These are phyloP conservation scores for Aleiodes testaceus DNA, from an alignment of 2,888 invertebrate genomes.

Conservation along the genomic window DNA sequence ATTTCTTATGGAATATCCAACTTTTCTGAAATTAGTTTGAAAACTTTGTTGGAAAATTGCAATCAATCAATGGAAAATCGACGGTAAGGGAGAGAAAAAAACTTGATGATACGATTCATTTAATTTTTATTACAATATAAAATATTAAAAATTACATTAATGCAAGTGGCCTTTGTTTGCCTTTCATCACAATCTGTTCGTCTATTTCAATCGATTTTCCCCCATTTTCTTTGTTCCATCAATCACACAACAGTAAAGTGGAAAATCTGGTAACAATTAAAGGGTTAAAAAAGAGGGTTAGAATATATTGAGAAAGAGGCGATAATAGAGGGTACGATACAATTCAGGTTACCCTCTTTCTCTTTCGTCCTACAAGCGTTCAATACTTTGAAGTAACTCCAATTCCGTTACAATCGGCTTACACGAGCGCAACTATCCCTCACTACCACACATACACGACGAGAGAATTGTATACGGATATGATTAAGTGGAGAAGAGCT, in stretches of 20 bases:
- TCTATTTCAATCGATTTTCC: too few relatives aligned
- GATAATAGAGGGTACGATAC: slow-evolving; percentile 9
- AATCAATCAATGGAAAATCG: too few relatives aligned
- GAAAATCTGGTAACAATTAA: slow-evolving; percentile 58
- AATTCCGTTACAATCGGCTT: slow-evolving; percentile 69
- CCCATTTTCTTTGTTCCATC: too few relatives aligned
- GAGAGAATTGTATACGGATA: slow-evolving; percentile 17
- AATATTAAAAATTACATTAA: too few relatives aligned
- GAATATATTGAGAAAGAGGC: slow-evolving; percentile 49
- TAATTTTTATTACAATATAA: too few relatives aligned
- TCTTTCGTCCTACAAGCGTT: slow-evolving; percentile 47
- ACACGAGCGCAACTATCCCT: slow-evolving; percentile 52
- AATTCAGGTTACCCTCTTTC: slow-evolving; percentile 7
- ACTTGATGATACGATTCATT: too few relatives aligned
- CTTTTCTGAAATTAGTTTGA: too few relatives aligned
- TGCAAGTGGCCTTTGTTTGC: too few relatives aligned
- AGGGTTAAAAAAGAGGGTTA: slow-evolving; percentile 59
- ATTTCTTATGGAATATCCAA: too few relatives aligned
- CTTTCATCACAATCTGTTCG: too few relatives aligned
- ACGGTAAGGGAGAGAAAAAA: too few relatives aligned
- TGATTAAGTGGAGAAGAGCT: slow-evolving; percentile 28
- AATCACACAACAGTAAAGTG: neutral
- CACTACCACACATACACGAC: slow-evolving; percentile 10
- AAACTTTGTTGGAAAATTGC: too few relatives aligned
- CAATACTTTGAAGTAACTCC: slow-evolving; percentile 64